Evolutionary conservation across 2,797 vertebrate species (phyloP).

Genomic region (Heteromormyrus szaboi): DNA sequence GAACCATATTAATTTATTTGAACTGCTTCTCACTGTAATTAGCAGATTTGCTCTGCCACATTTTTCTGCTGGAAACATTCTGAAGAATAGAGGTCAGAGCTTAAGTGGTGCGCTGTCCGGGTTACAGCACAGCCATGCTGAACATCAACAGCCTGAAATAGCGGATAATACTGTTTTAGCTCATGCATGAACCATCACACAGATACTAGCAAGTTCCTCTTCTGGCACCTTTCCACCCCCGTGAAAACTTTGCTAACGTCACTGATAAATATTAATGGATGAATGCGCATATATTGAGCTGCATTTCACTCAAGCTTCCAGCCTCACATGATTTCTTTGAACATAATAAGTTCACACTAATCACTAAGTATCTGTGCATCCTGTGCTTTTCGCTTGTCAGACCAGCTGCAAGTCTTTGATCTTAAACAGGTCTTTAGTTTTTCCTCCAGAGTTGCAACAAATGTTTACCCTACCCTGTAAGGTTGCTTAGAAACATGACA

Average conservation of each 20-base stretch:
- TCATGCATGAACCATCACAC: neutral
- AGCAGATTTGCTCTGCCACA: neutral
- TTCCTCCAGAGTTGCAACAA: neutral
- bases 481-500: slow-evolving; percentile 18
- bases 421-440: neutral
- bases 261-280: neutral
- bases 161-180: neutral
- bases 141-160: neutral
- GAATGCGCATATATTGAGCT: neutral
- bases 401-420: neutral
- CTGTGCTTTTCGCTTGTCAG: neutral
- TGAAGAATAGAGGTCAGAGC: neutral
- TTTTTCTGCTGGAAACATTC: neutral
- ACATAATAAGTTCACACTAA: neutral
- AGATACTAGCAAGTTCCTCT: slow-evolving; percentile 2
- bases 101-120: neutral
- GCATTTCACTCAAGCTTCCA: neutral
- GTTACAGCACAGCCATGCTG: neutral
- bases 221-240: neutral
- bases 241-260: neutral
- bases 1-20: neutral
- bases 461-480: slow-evolving; percentile 12
- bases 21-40: neutral
- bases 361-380: neutral
- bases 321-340: neutral